These are phyloP conservation scores for Ectropis grisescens DNA, from an alignment of 1,140 invertebrate genomes.

Conservation along the genomic window DNA sequence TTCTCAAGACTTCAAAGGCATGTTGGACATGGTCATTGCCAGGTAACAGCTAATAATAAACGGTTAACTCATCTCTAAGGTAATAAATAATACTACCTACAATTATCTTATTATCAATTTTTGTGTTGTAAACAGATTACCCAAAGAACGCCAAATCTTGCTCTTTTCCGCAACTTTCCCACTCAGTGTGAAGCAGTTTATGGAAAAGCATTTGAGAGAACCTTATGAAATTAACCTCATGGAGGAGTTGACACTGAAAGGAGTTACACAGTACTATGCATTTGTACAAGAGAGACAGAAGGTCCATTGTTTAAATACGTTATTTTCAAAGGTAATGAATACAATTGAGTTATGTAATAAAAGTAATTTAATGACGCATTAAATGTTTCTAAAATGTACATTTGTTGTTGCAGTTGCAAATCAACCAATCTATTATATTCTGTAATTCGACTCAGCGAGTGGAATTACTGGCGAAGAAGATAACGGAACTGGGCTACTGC, in stretches of 20 bases:
- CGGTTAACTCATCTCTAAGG: too few relatives aligned
- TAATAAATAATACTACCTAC: too few relatives aligned
- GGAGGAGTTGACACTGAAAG: constrained; percentile 99
- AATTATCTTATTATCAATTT: too few relatives aligned
- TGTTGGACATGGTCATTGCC: constrained; percentile 96
- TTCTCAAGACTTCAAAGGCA: constrained; percentile 99
- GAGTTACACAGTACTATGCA: constrained; percentile 99
- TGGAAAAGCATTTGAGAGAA: constrained; percentile 96
- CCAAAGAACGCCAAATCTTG: constrained; percentile 96
- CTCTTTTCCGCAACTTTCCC: constrained; percentile 99
- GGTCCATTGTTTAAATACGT: constrained; percentile 99
- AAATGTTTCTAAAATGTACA: not conserved
- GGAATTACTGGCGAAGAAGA: constrained; percentile 98
- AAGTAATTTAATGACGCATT: too few relatives aligned
- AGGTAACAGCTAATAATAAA: too few relatives aligned
- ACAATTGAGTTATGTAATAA: too few relatives aligned
- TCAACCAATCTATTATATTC: constrained; percentile 99
- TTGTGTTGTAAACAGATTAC: too few relatives aligned
- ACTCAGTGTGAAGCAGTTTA: constrained; percentile 98
- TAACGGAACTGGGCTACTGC: constrained; percentile 98
- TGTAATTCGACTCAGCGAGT: constrained; percentile 99
- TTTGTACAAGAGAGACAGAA: constrained; percentile 99
- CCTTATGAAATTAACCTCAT: constrained; percentile 99
- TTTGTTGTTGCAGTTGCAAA: constrained; percentile 84
- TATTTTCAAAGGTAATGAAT: constrained; percentile 92